Evolutionary conservation across 1,140 invertebrate species (phyloP), one percentile per base, ranked within the genome.

Genomic region (Scaptodrosophila lebanonensis): DNA sequence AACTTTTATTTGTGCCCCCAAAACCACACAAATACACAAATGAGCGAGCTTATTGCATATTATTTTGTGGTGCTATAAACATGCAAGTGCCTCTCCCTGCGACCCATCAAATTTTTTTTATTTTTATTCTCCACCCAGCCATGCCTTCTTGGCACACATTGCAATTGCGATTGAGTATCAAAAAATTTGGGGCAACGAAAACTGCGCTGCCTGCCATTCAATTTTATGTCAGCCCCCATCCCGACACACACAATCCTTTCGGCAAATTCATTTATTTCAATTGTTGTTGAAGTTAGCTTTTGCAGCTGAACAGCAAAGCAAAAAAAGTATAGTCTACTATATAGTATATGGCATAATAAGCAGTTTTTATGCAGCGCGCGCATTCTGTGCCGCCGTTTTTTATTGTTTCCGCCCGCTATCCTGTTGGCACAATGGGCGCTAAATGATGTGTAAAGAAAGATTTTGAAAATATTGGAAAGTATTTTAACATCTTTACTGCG

Each of bases 221-320:
- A 58, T 67, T 79, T 76, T 67, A 79, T 76, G 72, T 58, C n/a
- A n/a, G 59, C 54, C 30, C 71, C 43, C 57, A 40, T 22, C 22
- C 51, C 27, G 25, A n/a, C n/a, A n/a, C n/a, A n/a, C n/a, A n/a
- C 64, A 77, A 77, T 73, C 73, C 73, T 77, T 76, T 79, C 11
- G 48, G 35, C 69, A 64, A 79, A 79, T 79, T 79, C 73, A 79
- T 79, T 79, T 82, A 82, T 79, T 79, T 79, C 73, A 79, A 79
- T 79, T 79, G 73, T 82, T 82, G 63, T 67, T 53, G 47, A 43
- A 60, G 32, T 33, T 33, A 8, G 62, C 63, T 71, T 51, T 50
- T 44, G 52, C 18, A 39, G 9, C 25, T 20, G 25, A 8, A 27
- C 38, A 33, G 39, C 33, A 68, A 57, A 38, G 27, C 22, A 25